Evolutionary conservation across 2,113 vertebrate species (phyloP), one percentile per base, ranked within the genome.

Genomic region (Malurus melanocephalus): DNA sequence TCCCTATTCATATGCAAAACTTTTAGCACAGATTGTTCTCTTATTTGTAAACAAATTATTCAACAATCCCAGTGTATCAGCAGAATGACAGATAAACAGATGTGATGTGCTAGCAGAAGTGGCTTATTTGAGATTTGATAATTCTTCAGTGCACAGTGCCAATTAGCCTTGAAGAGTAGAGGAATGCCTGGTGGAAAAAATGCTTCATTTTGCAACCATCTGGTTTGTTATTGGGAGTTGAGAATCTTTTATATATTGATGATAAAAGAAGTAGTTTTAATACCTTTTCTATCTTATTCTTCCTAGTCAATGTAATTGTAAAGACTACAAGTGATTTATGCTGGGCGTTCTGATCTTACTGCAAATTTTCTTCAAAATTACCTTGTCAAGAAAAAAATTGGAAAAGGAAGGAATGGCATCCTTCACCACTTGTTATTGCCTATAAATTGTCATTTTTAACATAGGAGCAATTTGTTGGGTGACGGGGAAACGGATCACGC

Each of bases 11-110:
- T 82, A 65, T 92, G 76, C 72, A 85, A 91, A 94, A 89, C 82
- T 95, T 95, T 91, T 85, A 78, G 83, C 76, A 89, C 88, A 91
- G 85, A 94, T 72, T 91, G 85, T 86, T 83, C 87, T 90, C 64
- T 24, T 91, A 67, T 91, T 94, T 91, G 89, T 93, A 94, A 96
- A 96, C 91, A 94, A 88, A 93, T 94, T 83, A 85, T 85, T 93
- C 91, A 94, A 60, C 61, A 85, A 85, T 77, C 32, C 49, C 49
- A 52, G 56, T 75, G 76, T 89, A 87, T 82, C 56, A 60, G 4
- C 10, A 87, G 77, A 82, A 81, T 85, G 79, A 89, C 74, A 94
- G 84, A 88, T 35, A 93, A 93, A 82, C 92, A 93, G 87, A 93
- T 94, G 88, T 79, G 59, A 84, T 57, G 18, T 74, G 73, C 57